Base-by-base conservation (phyloP, 2,113 vertebrate genomes). In the Scytalopus superciliaris region DNA sequence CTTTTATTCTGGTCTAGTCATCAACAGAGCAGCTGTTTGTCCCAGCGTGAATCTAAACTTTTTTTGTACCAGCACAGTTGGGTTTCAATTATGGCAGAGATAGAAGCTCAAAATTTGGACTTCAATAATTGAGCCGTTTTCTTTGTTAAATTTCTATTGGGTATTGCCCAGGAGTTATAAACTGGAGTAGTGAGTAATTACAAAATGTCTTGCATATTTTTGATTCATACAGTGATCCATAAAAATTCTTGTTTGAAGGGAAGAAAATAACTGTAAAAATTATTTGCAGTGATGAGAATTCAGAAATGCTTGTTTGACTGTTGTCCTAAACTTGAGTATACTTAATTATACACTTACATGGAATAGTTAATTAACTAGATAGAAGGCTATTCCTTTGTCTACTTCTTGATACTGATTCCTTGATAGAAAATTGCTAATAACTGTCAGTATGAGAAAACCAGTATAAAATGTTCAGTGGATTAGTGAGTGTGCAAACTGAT, bases 31-130 rank as follows among this genome's bases (percentile, higher is more conserved):
- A 91, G 68, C 81, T 96, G 94, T 94, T 92, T 91, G 66, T 96
- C 85, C 67, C 94, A 64, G 95, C 91, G 44, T 94, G 96, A 95
- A 92, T 93, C 68, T 89, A 60, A 96, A 92, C 69, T 47, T 76
- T 84, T 83, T 93, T 89, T 95, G 60, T 97, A 79, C 53, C 57
- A 76, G 78, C 85, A 87, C 92, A 75, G 73, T 91, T 96, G 76
- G 81, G 55, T 68, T 97, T 95, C 89, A 96, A 15, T 96, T 95
- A 66, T 1, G 11, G 49, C 79, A 89, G 53, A 93, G 22, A 89
- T 93, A 75, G 14, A 87, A 84, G 35, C 50, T 90, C 47, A 91
- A 77, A 89, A 97, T 93, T 59, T 15, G 86, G 83, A 93, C 84
- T 86, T 94, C 78, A 88, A 22, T 5, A 14, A 72, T 49, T 62